phyloP scores from a whole-genome alignment of 2,113 vertebrate species.

The Sinocyclocheilus maitianheensis region DNA sequence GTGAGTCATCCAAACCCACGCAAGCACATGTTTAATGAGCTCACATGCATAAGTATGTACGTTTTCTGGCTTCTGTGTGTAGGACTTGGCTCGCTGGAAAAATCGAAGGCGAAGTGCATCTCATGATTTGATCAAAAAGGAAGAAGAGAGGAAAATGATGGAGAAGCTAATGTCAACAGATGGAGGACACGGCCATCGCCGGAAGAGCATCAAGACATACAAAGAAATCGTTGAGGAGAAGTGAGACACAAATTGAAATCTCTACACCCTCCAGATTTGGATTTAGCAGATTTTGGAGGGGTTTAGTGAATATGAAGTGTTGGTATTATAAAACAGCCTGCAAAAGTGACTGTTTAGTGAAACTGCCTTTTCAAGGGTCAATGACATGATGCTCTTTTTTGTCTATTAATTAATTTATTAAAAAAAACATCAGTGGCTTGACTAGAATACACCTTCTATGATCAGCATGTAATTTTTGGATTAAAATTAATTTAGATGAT shows the following conservation, averaged over 20 bases:
- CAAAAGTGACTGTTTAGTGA: too few relatives aligned
- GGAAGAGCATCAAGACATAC: slow-evolving; percentile 98
- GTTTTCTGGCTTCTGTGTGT: neutral
- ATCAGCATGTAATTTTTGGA: neutral
- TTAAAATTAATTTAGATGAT: neutral
- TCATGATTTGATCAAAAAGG: slow-evolving; percentile 94
- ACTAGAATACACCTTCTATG: neutral
- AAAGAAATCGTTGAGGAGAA: slow-evolving; percentile 97
- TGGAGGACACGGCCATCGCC: slow-evolving; percentile 73
- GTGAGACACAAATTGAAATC: slow-evolving; percentile 68
- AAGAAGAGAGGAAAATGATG: slow-evolving; percentile 95
- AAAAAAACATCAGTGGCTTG: neutral
- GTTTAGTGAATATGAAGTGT: neutral
- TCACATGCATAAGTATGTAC: neutral
- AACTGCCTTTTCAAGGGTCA: too few relatives aligned
- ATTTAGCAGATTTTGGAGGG: neutral
- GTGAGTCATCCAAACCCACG: slow-evolving; percentile 74
- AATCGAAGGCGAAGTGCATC: slow-evolving; percentile 92
- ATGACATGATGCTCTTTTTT: too few relatives aligned
- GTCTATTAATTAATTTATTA: too few relatives aligned
- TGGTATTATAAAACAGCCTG: neutral
- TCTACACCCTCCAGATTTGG: neutral
- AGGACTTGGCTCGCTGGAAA: slow-evolving; percentile 97
- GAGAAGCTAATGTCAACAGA: slow-evolving; percentile 85
- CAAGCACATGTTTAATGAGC: neutral